Base-by-base conservation (phyloP, 1,140 invertebrate species). In the Zaprionus davidi region DNA sequence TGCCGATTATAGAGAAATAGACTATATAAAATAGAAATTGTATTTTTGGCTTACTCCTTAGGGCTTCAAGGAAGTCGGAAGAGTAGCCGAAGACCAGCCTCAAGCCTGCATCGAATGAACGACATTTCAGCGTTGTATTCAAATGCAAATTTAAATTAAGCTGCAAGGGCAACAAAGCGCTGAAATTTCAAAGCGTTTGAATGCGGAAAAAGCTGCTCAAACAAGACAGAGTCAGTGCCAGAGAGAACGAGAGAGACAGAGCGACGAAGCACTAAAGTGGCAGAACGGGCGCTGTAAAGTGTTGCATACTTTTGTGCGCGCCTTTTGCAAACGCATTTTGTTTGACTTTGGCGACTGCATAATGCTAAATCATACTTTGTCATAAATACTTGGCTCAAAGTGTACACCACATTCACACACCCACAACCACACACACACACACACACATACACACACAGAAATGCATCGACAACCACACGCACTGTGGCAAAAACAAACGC, bases 321-420 rank as follows among this genome's bases (percentile, higher is more conserved):
- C 78, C 62, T 78, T 81, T 75, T 66, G 70, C 44, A 66, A 81
- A 81, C 70, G 82, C 82, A 84, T 46, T 84, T 81, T 71, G 74
- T 81, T 85, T 76, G 81, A 68, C 62, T 66, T 59, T 13, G 46
- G 74, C 58, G 80, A 80, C 72, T 84, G 81, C 65, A 83, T 84
- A 84, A 84, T 81, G 60, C 78, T 84, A 85, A 85, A 79, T 86
- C 84, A 79, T 82, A 76, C 79, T 85, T 84, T 86, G 41, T 46
- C 31, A 81, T 73, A 77, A 77, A 73, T 77, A 73, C 70, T 73
- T 59, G 49, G 46, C 75, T 60, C 58, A 77, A 73, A 77, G 75
- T 64, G 75, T 58, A 34, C 59, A 36, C 53, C 74, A n/a, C 68
- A 65, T 26, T 55, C 24, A 36, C 7, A 64, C 26, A 63, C 11